These are phyloP conservation scores for Chamaedrilus cognettii DNA, from an alignment of 2,888 invertebrate species.

Conservation along the genomic window DNA sequence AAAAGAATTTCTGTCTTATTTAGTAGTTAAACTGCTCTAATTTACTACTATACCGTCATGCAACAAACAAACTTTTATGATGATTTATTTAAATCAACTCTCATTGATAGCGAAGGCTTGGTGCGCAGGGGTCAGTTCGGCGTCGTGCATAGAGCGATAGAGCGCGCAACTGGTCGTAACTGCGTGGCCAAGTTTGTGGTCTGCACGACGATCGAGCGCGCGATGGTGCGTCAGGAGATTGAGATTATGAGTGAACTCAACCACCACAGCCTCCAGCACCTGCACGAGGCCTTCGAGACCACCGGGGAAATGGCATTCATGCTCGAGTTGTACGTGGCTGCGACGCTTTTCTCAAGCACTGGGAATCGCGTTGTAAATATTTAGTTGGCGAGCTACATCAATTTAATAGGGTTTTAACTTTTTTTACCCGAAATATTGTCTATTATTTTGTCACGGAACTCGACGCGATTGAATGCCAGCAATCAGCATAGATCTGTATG, in stretches of 20 bases:
- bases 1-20: too few species aligned
- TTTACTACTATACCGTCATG: too few species aligned
- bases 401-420: not conserved
- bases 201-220: slow-evolving; percentile 58
- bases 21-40: too few species aligned
- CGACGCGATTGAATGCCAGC: too few species aligned
- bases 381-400: too few species aligned
- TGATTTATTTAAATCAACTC: too few species aligned
- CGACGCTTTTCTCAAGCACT: too few species aligned
- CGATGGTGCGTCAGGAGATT: slow-evolving; percentile 59
- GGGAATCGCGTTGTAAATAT: too few species aligned
- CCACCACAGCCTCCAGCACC: slow-evolving; percentile 54
- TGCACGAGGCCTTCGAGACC: slow-evolving; percentile 60
- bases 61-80: too few species aligned
- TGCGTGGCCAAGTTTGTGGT: slow-evolving; percentile 61
- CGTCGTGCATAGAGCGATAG: slow-evolving; percentile 60
- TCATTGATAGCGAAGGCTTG: too few species aligned
- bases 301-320: slow-evolving; percentile 61
- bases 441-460: too few species aligned
- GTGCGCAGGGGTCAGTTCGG: slow-evolving; percentile 61
- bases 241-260: slow-evolving; percentile 60
- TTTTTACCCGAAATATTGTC: not conserved
- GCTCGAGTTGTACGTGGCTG: slow-evolving; percentile 61
- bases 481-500: too few species aligned
- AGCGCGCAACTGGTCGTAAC: slow-evolving; percentile 59